These are phyloP conservation scores for Gastrophryne carolinensis DNA, from an alignment of 2,797 vertebrate genomes.

Conservation along the genomic window DNA sequence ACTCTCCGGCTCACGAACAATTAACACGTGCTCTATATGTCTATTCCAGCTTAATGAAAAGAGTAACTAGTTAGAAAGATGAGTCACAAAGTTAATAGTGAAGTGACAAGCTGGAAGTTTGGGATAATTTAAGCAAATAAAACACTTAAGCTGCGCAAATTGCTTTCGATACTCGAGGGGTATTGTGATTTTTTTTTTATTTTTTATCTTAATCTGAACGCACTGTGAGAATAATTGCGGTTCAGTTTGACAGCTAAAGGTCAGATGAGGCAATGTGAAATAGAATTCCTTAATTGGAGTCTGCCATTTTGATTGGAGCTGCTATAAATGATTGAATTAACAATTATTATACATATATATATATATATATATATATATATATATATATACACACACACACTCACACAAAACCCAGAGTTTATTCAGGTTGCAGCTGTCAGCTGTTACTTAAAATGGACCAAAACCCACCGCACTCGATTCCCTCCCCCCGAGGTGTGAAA, in stretches of 20 bases:
- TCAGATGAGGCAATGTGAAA: neutral
- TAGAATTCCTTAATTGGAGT: neutral
- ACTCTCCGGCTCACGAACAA: conserved; percentile 20
- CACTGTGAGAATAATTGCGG: neutral
- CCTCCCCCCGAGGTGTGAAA: no score
- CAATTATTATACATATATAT: no score
- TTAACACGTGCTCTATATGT: neutral
- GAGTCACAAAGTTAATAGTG: conserved; percentile 24
- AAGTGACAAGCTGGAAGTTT: neutral
- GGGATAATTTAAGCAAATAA: conserved; percentile 10
- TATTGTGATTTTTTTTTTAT: neutral
- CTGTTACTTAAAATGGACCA: no score
- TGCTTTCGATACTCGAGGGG: conserved; percentile 9
- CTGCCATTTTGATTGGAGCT: neutral
- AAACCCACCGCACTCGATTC: no score
- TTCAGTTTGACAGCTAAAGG: neutral
- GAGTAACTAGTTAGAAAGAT: conserved; percentile 27
- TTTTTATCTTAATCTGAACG: neutral
- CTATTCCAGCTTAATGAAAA: conserved; percentile 14
- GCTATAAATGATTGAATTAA: no score
- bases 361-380: no score
- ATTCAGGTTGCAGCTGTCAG: no score
- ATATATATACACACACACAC: no score
- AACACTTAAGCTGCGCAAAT: conserved; percentile 6
- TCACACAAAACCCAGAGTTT: no score